Evolutionary conservation across 2,113 vertebrate genomes (phyloP).

Genomic region (Galeopterus variegatus): DNA sequence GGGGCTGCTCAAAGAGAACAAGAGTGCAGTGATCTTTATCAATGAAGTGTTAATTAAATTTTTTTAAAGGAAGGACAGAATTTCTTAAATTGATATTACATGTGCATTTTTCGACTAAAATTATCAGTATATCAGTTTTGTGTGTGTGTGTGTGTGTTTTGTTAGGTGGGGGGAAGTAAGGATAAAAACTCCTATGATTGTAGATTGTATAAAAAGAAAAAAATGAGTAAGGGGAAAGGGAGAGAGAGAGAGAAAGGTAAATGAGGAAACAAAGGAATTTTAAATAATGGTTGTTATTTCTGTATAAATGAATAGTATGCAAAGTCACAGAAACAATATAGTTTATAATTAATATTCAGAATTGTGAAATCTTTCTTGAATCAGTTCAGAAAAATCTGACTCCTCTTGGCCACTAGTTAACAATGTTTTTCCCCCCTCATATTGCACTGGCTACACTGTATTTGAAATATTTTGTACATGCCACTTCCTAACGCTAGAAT

Average conservation of each 20-base stretch:
- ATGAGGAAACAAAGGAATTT: not conserved
- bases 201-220: not conserved
- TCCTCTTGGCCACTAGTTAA: not conserved
- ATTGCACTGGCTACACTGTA: not conserved
- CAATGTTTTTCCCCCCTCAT: accelerated
- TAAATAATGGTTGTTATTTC: not conserved
- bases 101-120: not conserved
- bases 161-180: no score
- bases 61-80: not conserved
- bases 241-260: not conserved
- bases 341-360: not conserved
- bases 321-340: not conserved
- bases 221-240: not conserved
- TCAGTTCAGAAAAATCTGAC: not conserved
- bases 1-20: not conserved
- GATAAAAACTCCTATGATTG: no score
- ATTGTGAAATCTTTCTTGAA: not conserved
- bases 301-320: not conserved
- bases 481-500: not conserved
- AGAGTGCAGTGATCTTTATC: not conserved
- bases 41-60: not conserved
- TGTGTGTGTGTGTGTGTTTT: not conserved
- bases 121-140: not conserved
- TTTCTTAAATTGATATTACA: not conserved
- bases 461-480: not conserved